Conservation (phyloP, 2,888 invertebrate genomes). For the Torymus aiolomorphi region DNA sequence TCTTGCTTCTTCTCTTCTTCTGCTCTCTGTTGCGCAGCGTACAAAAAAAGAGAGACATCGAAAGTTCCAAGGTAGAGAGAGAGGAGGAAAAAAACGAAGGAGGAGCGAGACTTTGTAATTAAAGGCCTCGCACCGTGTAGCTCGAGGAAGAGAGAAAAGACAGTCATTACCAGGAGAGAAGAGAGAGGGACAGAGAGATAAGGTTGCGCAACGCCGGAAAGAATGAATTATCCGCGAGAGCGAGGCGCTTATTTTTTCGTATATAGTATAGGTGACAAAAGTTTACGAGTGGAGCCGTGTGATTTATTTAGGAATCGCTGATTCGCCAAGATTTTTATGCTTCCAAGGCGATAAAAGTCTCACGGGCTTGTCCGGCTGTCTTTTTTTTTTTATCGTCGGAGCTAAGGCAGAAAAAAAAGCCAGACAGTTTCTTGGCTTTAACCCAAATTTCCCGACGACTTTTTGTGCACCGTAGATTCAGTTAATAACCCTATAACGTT, state of each 20-base stretch:
- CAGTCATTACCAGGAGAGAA: slow-evolving; percentile 14
- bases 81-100: slow-evolving; percentile 1
- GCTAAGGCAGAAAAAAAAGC: too few species aligned
- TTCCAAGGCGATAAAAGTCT: too few species aligned
- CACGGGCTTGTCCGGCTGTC: too few species aligned
- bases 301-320: too few species aligned
- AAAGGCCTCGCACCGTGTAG: slow-evolving; percentile 29
- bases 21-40: neutral
- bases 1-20: neutral
- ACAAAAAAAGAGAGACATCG: slow-evolving; percentile 12
- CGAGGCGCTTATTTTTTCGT: neutral
- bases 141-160: slow-evolving; percentile 5
- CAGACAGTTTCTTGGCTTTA: too few species aligned
- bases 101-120: slow-evolving; percentile 48
- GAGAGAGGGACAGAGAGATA: too few species aligned
- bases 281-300: neutral
- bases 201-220: slow-evolving; percentile 11
- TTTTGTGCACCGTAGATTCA: too few species aligned
- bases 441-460: too few species aligned
- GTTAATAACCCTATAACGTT: too few species aligned
- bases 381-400: too few species aligned
- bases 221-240: neutral
- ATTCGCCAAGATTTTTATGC: too few species aligned
- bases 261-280: slow-evolving; percentile 7
- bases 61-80: slow-evolving; percentile 25